Evolutionary conservation across 1,140 invertebrate genomes (phyloP), one percentile per base, ranked within the genome.

Genomic region (Coelopa frigida): DNA sequence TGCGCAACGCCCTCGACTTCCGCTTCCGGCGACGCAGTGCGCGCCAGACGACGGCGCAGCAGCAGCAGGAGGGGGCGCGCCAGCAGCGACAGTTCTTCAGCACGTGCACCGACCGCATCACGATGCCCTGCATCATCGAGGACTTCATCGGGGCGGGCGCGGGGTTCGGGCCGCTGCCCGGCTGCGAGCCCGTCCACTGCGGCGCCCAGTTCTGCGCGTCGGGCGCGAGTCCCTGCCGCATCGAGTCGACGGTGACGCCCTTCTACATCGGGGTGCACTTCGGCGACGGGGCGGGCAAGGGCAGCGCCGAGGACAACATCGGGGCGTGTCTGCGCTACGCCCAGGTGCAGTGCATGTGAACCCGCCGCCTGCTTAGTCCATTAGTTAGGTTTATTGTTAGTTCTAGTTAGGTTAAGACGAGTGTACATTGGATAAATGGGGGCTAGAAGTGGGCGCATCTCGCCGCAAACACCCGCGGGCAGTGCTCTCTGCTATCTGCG

Each of bases 101-200:
- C 44, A 72, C 76, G 2, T 89, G 86, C 55, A 71, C 69, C 3
- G 84, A 89, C 58, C 74, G 82, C 29, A 78, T 89, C 32, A 78
- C 85, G 2, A 80, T 88, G 66, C 84, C 85, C 0, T 89, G 86
- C 57, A 85, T 88, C 54, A 81, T 83, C 35, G 85, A 89, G 56
- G 86, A 89, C 61, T 85, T 89, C 58, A 76, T 88, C 44, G 78
- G 78, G 70, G 85, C 85, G 20, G 78, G 79, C 70, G 84, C 85
- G 20, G 60, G 66, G 0, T 44, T 58, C 22, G 56, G 59, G 2
- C 56, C 58, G 0, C 20, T 68, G 23, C 59, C 61, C 0, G 58
- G 61, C 5, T 70, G 67, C 43, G 58, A 64, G 29, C 76, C 87
- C 5, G 77, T 84, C 29, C 85, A 85, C 53, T 89, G 86, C 57